Base-by-base conservation (phyloP, 1,140 invertebrate species). In the Samia ricini region DNA sequence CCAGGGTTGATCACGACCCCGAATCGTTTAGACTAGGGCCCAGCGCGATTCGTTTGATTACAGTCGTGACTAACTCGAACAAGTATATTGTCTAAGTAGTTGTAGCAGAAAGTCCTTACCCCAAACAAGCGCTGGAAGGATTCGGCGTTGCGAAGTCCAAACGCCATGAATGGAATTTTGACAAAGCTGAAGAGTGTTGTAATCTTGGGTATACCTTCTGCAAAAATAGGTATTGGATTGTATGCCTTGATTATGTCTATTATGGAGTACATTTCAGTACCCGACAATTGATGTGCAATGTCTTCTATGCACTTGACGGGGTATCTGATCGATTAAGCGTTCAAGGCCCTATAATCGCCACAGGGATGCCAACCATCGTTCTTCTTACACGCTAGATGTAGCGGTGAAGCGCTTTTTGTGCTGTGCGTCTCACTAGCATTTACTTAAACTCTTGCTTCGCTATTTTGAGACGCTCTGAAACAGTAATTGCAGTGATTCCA, bases 71-170 rank as follows among this genome's bases (percentile, higher is more conserved):
- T n/a, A n/a, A n/a, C n/a, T n/a, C n/a, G n/a, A n/a, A n/a, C n/a
- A n/a, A n/a, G n/a, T n/a, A 92, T 76, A 57, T 92, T 92, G 72
- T 92, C 91, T 0, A 92, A 57, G 64, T 91, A 92, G 0, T 77
- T 65, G 36, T 69, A 69, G n/a, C 49, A 59, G 26, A n/a, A 64
- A 68, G 24, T 69, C 66, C 15, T 63, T 7, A 33, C 79, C 63
- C n/a, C 55, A 23, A 10, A 65, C 20, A 68, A 60, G 23, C 66
- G 19, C 33, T 62, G 65, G 24, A 63, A 67, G 2, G 65, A 63
- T 60, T 67, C 60, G 49, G 62, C 50, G 36, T 64, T 62, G 8
- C 67, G 24, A 51, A 69, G 59, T 21, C 66, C 50, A 18, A 67
- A 67, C 0, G 60, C 63, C 60, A 60, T 63, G 24, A 60, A 63